These are phyloP conservation scores for Automeris io DNA, from an alignment of 2,888 invertebrate species.

Conservation along the genomic window DNA sequence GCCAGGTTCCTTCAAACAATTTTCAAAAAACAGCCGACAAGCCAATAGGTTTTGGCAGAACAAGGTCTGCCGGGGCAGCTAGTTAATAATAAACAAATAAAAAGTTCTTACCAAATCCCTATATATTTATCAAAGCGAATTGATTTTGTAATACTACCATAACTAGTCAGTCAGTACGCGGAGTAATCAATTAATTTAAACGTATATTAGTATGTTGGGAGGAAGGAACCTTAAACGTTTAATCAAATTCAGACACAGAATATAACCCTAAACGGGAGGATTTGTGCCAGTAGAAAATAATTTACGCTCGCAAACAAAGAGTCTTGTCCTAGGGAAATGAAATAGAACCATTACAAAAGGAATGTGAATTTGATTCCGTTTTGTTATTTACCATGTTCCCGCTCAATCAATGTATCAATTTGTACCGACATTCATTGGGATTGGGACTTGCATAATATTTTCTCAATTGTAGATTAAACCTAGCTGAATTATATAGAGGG, in stretches of 20 bases:
- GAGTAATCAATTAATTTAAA: background rate
- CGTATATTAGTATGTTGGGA: background rate
- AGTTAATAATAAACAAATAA: too few relatives aligned
- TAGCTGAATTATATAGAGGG: background rate
- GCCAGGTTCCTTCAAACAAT: too few relatives aligned
- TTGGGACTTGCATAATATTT: slow-evolving; percentile 1
- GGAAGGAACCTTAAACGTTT: background rate
- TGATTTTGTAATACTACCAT: too few relatives aligned
- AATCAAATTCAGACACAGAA: slow-evolving; percentile 5
- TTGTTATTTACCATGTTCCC: slow-evolving; percentile 18
- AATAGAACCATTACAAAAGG: slow-evolving; percentile 37
- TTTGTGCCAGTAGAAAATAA: slow-evolving; percentile 24
- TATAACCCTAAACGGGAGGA: slow-evolving; percentile 1
- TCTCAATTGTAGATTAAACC: background rate
- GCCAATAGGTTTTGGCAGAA: too few relatives aligned
- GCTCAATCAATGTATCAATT: slow-evolving; percentile 8
- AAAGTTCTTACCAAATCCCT: too few relatives aligned
- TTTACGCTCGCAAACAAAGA: slow-evolving; percentile 35
- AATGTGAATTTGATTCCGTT: slow-evolving; percentile 35
- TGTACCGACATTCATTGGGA: slow-evolving; percentile 5
- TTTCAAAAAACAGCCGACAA: too few relatives aligned
- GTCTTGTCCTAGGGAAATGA: slow-evolving; percentile 32
- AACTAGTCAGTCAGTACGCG: background rate
- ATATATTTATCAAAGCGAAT: too few relatives aligned
- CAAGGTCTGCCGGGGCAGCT: too few relatives aligned